phyloP scores from a whole-genome alignment of 2,113 vertebrate species.

The Urocitellus parryii region DNA sequence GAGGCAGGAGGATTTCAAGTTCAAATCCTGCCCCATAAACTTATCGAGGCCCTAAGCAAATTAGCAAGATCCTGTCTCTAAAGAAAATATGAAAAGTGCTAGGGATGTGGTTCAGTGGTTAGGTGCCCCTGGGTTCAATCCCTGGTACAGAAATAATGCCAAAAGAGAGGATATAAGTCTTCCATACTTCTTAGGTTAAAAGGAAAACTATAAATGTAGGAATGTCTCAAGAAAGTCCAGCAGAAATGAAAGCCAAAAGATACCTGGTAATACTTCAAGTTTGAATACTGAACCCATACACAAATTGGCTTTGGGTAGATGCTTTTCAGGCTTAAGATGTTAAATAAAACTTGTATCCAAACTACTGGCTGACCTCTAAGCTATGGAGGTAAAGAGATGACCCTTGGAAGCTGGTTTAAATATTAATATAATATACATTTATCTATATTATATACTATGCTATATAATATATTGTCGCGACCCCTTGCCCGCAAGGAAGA shows the following conservation, averaged over 20 bases:
- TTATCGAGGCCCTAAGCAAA: no score
- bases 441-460: no score
- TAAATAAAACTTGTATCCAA: not conserved
- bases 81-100: no score
- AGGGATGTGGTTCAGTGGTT: no score
- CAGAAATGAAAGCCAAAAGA: not conserved
- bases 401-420: not conserved
- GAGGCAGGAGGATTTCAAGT: no score
- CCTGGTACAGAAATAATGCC: not conserved
- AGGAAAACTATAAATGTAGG: not conserved
- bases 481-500: no score
- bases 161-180: not conserved
- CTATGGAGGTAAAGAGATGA: not conserved
- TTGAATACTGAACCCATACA: not conserved
- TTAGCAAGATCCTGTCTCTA: no score
- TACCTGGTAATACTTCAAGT: not conserved
- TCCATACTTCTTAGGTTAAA: not conserved
- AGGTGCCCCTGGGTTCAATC: no score
- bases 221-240: not conserved
- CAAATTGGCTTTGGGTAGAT: not conserved
- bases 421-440: not conserved
- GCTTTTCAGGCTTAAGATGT: not conserved
- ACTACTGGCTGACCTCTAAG: not conserved
- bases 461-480: no score
- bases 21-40: no score